Base-by-base conservation (phyloP, 2,888 invertebrate species). In the Arrhopalites spinosus region DNA sequence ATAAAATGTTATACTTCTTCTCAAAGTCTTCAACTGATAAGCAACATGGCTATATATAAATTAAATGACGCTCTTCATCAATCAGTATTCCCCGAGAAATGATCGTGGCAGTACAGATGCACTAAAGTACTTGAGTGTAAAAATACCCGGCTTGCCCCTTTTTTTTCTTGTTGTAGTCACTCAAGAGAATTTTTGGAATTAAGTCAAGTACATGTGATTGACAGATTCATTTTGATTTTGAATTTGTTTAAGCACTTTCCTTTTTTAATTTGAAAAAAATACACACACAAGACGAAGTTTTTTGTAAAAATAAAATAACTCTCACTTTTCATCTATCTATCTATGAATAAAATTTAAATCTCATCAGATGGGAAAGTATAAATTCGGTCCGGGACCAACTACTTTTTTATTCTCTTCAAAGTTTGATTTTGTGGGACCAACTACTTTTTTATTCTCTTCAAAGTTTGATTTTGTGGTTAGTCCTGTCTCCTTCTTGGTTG, bases 281-380 rank as follows among this genome's bases (percentile, higher is more conserved):
- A n/a, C n/a, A n/a, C n/a, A n/a, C n/a, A n/a, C n/a, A n/a, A n/a
- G n/a, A n/a, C n/a, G n/a, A n/a, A n/a, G n/a, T n/a, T n/a, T n/a
- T n/a, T n/a, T n/a, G n/a, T n/a, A n/a, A n/a, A n/a, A n/a, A 7
- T 7, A 36, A 36, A 36, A 36, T 36, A 36, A 36, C 36, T 36
- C 36, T 36, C 11, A 36, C 5, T 7, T 36, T 36, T 36, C 36
- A n/a, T 36, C 36, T 36, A 11, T 36, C 36, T 36, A 45, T 17
- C n/a, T 50, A 74, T 74, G 74, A 67, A 74, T 74, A 74, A 74
- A 74, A 74, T 74, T 74, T 68, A 56, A 74, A 74, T 74, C 59
- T 25, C 61, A 74, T 36, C 74, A 74, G 68, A 69, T 43, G 61
- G 36, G 61, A 74, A 56, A 64, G 68, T 74, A 74, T 74, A 74